Conservation (phyloP, 2,113 vertebrate genomes). For the Sisor rabdophorus region DNA sequence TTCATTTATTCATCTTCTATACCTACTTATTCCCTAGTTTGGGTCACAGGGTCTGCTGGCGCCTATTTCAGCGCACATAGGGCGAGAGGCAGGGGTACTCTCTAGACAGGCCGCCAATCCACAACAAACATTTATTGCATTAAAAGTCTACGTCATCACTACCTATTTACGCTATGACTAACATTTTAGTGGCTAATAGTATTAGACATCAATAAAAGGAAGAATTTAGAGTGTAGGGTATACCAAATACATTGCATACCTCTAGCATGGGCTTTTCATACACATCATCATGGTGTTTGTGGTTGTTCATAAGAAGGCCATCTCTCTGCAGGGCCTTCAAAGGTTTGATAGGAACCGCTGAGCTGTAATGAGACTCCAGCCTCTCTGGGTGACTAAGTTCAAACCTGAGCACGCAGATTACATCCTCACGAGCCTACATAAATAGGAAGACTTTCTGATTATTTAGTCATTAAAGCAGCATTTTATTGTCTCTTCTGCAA, state of each 20-base stretch:
- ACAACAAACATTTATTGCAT: background rate
- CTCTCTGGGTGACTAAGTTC: slow-evolving; percentile 77
- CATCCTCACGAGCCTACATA: slow-evolving; percentile 86
- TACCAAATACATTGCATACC: slow-evolving; percentile 63
- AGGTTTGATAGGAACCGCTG: slow-evolving; percentile 74
- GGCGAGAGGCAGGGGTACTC: too few species aligned
- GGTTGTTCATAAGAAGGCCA: slow-evolving; percentile 71
- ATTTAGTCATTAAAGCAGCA: background rate
- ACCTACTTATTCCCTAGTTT: too few species aligned
- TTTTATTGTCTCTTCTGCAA: background rate
- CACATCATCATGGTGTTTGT: slow-evolving; percentile 74
- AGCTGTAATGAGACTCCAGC: slow-evolving; percentile 84
- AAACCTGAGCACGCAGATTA: slow-evolving; percentile 87
- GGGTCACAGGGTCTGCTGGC: too few species aligned
- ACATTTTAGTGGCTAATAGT: background rate
- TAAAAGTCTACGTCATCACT: background rate
- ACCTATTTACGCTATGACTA: background rate
- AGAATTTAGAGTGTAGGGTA: background rate
- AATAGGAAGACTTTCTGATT: background rate
- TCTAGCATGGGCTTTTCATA: slow-evolving; percentile 91
- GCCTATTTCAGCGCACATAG: too few species aligned
- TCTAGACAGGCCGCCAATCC: too few species aligned
- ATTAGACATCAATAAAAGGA: background rate
- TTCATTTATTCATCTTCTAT: too few species aligned
- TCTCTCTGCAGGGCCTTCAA: slow-evolving; percentile 88